phyloP scores from a whole-genome alignment of 2,113 vertebrate species.

The Gymnobelideus leadbeateri region DNA sequence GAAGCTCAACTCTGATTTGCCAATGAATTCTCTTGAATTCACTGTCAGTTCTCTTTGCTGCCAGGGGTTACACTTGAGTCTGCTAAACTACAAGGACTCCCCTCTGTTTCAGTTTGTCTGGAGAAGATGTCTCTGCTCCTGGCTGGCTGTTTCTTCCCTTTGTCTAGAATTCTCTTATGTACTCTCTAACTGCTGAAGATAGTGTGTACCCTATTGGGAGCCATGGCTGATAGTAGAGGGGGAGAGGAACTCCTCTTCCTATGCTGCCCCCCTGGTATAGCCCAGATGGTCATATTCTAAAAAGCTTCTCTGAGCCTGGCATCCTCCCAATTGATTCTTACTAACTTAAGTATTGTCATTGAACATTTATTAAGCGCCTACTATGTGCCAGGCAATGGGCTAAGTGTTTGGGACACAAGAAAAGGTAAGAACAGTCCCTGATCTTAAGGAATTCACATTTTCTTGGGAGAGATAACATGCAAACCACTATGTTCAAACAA shows the following conservation, averaged over 20 bases:
- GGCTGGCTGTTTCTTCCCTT: no score
- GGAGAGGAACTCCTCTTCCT: background rate
- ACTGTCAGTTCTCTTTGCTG: background rate
- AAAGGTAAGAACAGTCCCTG: conserved; percentile 8
- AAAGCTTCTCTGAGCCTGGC: background rate
- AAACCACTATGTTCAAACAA: background rate
- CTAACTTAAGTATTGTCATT: background rate
- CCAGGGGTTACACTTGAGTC: background rate
- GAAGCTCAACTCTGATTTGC: background rate
- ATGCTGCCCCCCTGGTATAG: background rate
- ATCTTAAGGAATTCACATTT: background rate
- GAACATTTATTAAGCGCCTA: conserved; percentile 12
- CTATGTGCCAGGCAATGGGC: background rate
- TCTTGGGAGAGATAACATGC: background rate
- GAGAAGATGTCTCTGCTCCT: background rate
- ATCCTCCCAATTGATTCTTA: background rate
- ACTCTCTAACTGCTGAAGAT: background rate
- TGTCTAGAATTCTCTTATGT: background rate
- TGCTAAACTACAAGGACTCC: no score
- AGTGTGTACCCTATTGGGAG: no score
- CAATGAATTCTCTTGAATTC: background rate
- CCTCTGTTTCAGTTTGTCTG: background rate
- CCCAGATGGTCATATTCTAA: no score
- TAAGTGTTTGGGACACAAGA: conserved; percentile 17
- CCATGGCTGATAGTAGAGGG: background rate